Evolutionary conservation across 2,113 vertebrate species (phyloP).

Genomic region (Leucoraja erinaceus): DNA sequence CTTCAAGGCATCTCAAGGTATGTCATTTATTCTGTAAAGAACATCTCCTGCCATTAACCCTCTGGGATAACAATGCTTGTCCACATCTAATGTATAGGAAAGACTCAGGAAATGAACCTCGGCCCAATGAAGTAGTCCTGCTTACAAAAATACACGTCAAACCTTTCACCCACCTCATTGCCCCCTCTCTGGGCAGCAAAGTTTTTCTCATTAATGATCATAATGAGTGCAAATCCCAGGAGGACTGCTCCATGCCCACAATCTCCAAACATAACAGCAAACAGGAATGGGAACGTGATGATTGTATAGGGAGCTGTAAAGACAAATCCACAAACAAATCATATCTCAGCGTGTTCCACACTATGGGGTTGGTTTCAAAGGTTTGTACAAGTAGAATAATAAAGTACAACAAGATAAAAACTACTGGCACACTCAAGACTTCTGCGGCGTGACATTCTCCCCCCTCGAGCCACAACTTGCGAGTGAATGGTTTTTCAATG

Average conservation of each 20-base stretch:
- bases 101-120: not conserved
- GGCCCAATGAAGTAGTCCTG: not conserved
- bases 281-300: constrained; percentile 95
- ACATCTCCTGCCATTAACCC: not conserved
- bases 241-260: constrained; percentile 82
- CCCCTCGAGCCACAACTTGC: not conserved
- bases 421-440: not conserved
- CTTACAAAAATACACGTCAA: not conserved
- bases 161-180: constrained; percentile 71
- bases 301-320: constrained; percentile 84
- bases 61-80: not conserved
- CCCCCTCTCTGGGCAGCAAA: constrained; percentile 66
- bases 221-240: constrained; percentile 82
- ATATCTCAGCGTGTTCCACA: not conserved
- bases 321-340: constrained; percentile 4
- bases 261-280: constrained; percentile 97
- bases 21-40: not conserved
- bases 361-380: not conserved
- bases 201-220: constrained; percentile 77
- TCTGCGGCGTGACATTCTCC: not conserved
- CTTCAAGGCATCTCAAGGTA: not conserved
- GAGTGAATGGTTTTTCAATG: not conserved
- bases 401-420: not conserved
- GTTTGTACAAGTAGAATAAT: not conserved
- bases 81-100: not conserved